These are phyloP conservation scores for Lingula anatina DNA, from an alignment of 2,888 invertebrate genomes.

Conservation along the genomic window DNA sequence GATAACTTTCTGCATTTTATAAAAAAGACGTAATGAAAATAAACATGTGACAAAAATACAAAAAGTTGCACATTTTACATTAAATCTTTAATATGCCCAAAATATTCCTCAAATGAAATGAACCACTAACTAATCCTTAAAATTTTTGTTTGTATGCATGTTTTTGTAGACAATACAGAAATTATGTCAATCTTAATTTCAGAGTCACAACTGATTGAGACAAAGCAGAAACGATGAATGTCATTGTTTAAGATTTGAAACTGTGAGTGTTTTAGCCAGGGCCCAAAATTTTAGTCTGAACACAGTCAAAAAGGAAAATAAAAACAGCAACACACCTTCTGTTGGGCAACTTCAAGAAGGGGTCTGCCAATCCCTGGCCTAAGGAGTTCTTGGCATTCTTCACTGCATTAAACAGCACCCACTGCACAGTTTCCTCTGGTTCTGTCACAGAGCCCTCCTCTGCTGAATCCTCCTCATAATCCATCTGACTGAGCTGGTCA, in stretches of 20 bases:
- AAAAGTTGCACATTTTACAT: not conserved
- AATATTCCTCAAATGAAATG: not conserved
- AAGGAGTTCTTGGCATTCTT: constrained; percentile 49
- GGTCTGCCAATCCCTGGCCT: constrained; percentile 82
- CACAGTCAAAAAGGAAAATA: not conserved
- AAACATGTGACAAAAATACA: not conserved
- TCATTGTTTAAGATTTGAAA: too few relatives aligned
- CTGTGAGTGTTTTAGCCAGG: too few relatives aligned
- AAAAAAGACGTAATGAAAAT: too few relatives aligned
- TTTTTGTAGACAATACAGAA: too few relatives aligned
- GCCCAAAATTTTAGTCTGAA: too few relatives aligned
- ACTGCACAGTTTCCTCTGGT: constrained; percentile 61
- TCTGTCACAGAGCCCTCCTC: constrained; percentile 39
- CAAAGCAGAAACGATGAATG: too few relatives aligned
- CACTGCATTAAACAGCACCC: constrained; percentile 84
- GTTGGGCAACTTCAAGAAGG: constrained; percentile 89
- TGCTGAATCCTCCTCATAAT: constrained; percentile 54
- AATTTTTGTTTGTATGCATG: too few relatives aligned
- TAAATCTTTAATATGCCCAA: not conserved
- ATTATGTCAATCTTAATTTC: too few relatives aligned
- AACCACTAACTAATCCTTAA: too few relatives aligned
- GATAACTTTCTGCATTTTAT: not conserved
- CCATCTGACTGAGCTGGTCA: constrained; percentile 16
- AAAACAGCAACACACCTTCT: constrained; percentile 45
- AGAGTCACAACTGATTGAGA: too few relatives aligned